phyloP scores from a whole-genome alignment of 2,113 vertebrate species.

The Acanthochromis polyacanthus region DNA sequence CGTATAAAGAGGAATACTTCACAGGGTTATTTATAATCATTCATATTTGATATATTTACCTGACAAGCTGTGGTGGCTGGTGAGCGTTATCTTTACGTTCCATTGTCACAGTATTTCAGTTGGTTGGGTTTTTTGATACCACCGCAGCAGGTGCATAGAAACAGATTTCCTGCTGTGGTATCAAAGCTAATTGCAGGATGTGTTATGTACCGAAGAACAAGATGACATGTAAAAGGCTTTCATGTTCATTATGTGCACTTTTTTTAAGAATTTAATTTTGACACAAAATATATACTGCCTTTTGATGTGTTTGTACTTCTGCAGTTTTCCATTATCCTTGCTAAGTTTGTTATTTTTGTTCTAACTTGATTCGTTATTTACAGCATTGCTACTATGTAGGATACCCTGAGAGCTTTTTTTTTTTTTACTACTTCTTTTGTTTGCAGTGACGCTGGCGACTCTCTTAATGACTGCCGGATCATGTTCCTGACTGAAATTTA shows the following conservation, averaged over 20 bases:
- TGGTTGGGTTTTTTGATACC: slow-evolving; percentile 10
- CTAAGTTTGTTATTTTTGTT: too few relatives aligned
- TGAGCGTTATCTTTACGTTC: neutral
- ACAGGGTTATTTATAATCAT: neutral
- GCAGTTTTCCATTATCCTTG: too few relatives aligned
- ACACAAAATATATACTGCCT: too few relatives aligned
- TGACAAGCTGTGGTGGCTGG: neutral
- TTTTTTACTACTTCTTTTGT: too few relatives aligned
- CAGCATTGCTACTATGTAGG: neutral
- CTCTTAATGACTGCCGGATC: slow-evolving; percentile 93
- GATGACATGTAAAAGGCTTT: neutral
- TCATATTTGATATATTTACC: neutral
- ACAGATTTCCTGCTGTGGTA: slow-evolving; percentile 15
- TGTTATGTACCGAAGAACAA: neutral
- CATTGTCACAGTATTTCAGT: neutral
- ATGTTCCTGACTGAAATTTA: slow-evolving; percentile 95
- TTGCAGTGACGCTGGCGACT: slow-evolving; percentile 88
- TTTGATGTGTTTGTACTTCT: neutral
- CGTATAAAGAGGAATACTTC: neutral
- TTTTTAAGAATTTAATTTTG: too few relatives aligned
- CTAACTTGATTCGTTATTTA: neutral
- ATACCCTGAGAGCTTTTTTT: neutral
- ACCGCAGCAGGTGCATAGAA: slow-evolving; percentile 15
- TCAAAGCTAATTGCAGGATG: neutral
- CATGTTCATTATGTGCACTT: neutral